phyloP scores from a whole-genome alignment of 2,797 vertebrate species.

The Nannoperca australis region DNA sequence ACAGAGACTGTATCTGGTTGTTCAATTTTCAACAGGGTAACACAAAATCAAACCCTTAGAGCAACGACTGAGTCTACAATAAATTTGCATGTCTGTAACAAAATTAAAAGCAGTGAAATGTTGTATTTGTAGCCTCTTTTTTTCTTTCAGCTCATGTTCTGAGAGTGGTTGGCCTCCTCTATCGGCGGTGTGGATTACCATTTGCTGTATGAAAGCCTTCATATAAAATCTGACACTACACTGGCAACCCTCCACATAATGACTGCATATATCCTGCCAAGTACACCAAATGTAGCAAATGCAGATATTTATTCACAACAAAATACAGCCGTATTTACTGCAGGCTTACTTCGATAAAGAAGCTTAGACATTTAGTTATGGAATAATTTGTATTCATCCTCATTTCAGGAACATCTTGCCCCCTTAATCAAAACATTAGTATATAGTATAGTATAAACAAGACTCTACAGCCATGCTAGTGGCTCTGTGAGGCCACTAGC shows the following conservation, averaged over 20 bases:
- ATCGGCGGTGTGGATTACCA: slow-evolving; percentile 8
- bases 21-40: background rate
- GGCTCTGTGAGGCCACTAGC: background rate
- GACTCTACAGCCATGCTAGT: background rate
- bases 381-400: slow-evolving; percentile 7
- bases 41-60: slow-evolving; percentile 8
- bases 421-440: background rate
- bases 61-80: slow-evolving; percentile 4
- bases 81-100: slow-evolving; percentile 12
- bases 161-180: slow-evolving; percentile 3
- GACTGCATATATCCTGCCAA: slow-evolving; percentile 28
- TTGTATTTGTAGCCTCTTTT: slow-evolving; percentile 19
- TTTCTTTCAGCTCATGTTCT: background rate
- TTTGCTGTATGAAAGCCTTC: slow-evolving; percentile 37
- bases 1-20: background rate
- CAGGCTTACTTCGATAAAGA: background rate
- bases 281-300: slow-evolving; percentile 37
- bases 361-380: slow-evolving; percentile 1
- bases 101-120: slow-evolving; percentile 29
- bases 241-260: slow-evolving; percentile 41
- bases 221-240: slow-evolving; percentile 32
- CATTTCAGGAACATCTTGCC: background rate
- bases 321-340: slow-evolving; percentile 14
- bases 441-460: background rate
- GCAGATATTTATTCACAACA: slow-evolving; percentile 32